Evolutionary conservation across 1,140 invertebrate species (phyloP), one percentile per base, ranked within the genome.

Genomic region (Penaeus japonicus): DNA sequence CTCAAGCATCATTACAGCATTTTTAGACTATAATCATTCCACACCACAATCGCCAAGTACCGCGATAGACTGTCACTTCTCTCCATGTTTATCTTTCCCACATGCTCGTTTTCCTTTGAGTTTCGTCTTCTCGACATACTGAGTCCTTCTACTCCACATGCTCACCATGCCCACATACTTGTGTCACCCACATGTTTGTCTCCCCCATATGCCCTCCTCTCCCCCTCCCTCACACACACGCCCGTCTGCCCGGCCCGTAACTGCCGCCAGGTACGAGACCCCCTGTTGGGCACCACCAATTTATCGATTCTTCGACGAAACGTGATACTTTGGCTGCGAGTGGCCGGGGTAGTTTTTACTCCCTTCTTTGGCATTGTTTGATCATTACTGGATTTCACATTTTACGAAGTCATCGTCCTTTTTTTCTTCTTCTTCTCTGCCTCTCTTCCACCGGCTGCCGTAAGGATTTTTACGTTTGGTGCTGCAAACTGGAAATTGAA

Each of bases 321-420:
- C 70, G 70, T 73, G 70, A 73, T 73, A 73, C 70, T 73, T 73
- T 73, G 70, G 70, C 27, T 27, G 27, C 27, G 70, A 32, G 27
- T 20, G 70, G 70, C 18, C 70, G 27, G 70, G 20, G 70, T 73
- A 73, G 70, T 73, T 73, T 73, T 73, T 73, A 73, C 70, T 73
- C 27, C 27, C 70, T 73, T 73, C 27, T 73, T 73, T 73, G 70
- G 70, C 70, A 73, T 73, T 73, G 70, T 73, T 73, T 73, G 70
- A 73, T 73, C 70, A 73, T 73, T 73, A 73, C 70, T 73, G 70
- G 70, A 73, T 73, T 73, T 73, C 70, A 73, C 70, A 73, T 73
- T 73, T 73, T 30, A 73, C 70, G 35, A 32, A 73, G 70, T 73
- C 70, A 27, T 18, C 70, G 27, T 27, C 24, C 24, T 73, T 30